Base-by-base conservation (phyloP, 2,113 vertebrate genomes). In the Sceloporus tristichus region DNA sequence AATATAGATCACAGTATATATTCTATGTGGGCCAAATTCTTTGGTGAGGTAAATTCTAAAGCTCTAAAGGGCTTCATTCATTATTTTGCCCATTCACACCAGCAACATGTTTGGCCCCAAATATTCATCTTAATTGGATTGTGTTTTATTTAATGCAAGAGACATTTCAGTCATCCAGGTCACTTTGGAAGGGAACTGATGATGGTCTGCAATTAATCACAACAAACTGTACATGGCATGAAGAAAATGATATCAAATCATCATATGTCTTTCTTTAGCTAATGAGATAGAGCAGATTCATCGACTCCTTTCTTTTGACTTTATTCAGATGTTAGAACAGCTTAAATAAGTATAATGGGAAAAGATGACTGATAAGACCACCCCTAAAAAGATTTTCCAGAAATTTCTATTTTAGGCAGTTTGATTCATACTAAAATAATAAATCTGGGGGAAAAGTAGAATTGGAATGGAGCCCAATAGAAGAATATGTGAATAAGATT, bases 221-320 rank as follows among this genome's bases (percentile, higher is more conserved):
- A 82, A 92, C 85, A 95, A 93, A 97, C 95, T 97, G 74, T 89
- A 75, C 40, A 85, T 93, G 95, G 97, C 96, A 97, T 94, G 97
- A 97, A 97, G 94, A 96, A 97, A 97, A 96, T 0, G 0, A 66
- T 96, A 97, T 97, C 94, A 96, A 97, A 97, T 97, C 91, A 95
- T 97, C 95, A 96, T 96, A 95, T 68, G 65, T 94, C 93, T 94
- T 94, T 96, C 89, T 93, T 88, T 96, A 96, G 95, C 96, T 97
- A 98, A 97, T 96, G 97, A 98, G 96, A 96, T 87, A 92, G 85
- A 96, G 91, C 94, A 96, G 94, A 95, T 92, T 92, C 48, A 91
- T 91, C 91, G 73, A 89, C 90, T 95, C 79, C 73, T 83, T 86
- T 93, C 86, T 88, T 84, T 87, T 84, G 85, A 94, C 93, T 95